These are phyloP conservation scores for Tipula helvola DNA, from an alignment of 2,888 invertebrate genomes.

Conservation along the genomic window DNA sequence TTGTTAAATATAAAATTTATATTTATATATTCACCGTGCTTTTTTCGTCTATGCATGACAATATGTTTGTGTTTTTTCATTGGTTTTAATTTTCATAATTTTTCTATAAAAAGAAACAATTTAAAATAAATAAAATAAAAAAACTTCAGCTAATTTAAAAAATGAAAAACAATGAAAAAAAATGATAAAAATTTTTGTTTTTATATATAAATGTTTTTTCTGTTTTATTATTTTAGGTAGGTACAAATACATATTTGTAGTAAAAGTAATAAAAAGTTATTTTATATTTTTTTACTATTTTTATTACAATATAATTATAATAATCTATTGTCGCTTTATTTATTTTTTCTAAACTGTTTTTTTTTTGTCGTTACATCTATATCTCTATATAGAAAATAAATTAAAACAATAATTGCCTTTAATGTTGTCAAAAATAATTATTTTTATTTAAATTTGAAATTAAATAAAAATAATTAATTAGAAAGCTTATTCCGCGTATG, in stretches of 20 bases:
- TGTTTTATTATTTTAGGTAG: conserved; percentile 15
- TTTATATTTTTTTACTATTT: conserved; percentile 13
- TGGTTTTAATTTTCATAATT: background rate
- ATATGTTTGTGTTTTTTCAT: conserved; percentile 7
- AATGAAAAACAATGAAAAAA: conserved; percentile 8
- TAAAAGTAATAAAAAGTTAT: conserved; percentile 5
- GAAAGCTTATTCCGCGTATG: background rate
- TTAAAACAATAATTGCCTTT: background rate
- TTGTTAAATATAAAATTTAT: background rate
- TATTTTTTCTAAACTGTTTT: background rate
- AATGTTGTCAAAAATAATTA: background rate
- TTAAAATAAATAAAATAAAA: background rate
- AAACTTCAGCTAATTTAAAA: background rate
- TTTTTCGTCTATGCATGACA: conserved; percentile 8
- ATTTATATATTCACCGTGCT: background rate
- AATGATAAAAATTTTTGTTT: conserved; percentile 10
- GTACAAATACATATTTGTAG: conserved; percentile 11
- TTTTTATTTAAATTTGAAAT: background rate
- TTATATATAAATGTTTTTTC: conserved; percentile 11
- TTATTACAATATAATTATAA: conserved; percentile 11
- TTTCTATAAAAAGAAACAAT: background rate
- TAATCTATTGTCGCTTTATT: background rate
- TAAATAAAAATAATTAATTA: background rate
- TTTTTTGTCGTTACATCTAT: background rate
- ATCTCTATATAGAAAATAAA: background rate